Base-by-base conservation (phyloP, 2,113 vertebrate species). In the Zingel zingel region DNA sequence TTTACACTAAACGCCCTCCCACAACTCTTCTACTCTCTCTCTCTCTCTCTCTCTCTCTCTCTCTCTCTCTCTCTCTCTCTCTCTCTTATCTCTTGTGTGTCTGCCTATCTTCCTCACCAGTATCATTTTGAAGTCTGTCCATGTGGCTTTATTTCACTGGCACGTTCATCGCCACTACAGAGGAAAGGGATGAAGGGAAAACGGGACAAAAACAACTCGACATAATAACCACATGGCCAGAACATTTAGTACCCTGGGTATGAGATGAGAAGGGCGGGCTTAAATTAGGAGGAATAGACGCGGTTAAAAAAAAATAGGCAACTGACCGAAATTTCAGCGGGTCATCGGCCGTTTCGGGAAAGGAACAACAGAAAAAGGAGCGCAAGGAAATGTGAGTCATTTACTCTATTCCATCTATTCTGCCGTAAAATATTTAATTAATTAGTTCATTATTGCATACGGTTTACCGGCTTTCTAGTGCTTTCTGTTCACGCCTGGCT, bases 211-310 rank as follows among this genome's bases (percentile, higher is more conserved):
- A 79, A 80, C 56, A 86, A 73, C 61, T 59, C 80, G 68, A 61
- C 54, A 73, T 33, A 73, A 58, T 43, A 66, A 82, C 51, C 88
- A 84, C 89, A 89, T 90, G 92, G 85, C 18, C 87, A 84, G 88
- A 94, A 95, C 95, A 95, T 94, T 92, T 85, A 94, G 94, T 95
- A 90, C 94, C 91, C 90, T 88, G 88, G 86, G 86, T 80, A 53
- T 70, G 88, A 83, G 77, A 74, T 63, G 73, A 86, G 86, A 86
- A 82, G 88, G 86, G 83, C 84, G 89, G 79, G 57, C 77, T 88
- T 75, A 81, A 87, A 65, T 76, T 62, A 61, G 79, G 81, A 64
- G 77, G 62, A 81, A 79, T 71, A 82, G 69, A 85, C 79, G 81
- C 69, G 66, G 58, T 74, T 75, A 7, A 25, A n/a, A 50, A 36